phyloP scores from a whole-genome alignment of 2,797 vertebrate genomes.

The Acestrorhynchus altus region DNA sequence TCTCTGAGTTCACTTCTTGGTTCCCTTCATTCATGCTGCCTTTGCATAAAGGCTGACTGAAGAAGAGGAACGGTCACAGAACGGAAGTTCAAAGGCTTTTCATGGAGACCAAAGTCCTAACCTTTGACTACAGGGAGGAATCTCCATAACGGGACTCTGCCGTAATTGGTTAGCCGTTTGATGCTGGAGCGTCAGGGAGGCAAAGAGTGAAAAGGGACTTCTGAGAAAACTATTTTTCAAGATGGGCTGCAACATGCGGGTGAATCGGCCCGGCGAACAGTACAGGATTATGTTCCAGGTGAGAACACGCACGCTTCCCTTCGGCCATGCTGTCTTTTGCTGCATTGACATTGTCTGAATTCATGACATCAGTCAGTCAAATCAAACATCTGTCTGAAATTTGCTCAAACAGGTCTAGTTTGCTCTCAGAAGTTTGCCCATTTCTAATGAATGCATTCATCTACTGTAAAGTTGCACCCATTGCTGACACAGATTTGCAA shows the following conservation, averaged over 20 bases:
- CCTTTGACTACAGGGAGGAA: constrained; percentile 44
- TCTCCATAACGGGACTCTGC: constrained; percentile 38
- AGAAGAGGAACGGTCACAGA: constrained; percentile 20
- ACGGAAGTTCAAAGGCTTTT: constrained; percentile 51
- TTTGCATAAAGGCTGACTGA: constrained; percentile 25
- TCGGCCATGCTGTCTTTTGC: not conserved
- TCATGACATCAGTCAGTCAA: too few species aligned
- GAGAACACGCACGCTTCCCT: constrained; percentile 45
- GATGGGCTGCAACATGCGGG: constrained; percentile 91
- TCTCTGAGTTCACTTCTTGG: constrained; percentile 8
- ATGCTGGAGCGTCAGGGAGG: constrained; percentile 7
- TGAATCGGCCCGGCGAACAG: constrained; percentile 86
- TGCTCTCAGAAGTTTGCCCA: too few species aligned
- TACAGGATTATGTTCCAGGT: constrained; percentile 89
- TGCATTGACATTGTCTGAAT: too few species aligned
- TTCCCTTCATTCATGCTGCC: too few species aligned
- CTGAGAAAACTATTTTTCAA: too few species aligned
- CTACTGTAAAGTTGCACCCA: too few species aligned
- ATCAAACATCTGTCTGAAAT: too few species aligned
- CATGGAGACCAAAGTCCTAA: constrained; percentile 45
- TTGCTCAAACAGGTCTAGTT: too few species aligned
- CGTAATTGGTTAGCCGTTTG: constrained; percentile 11
- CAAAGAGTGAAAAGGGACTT: not conserved
- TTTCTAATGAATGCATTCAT: too few species aligned
- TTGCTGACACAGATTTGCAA: too few species aligned